Conservation (phyloP, 1,140 invertebrate genomes). For the Orussus abietinus region DNA sequence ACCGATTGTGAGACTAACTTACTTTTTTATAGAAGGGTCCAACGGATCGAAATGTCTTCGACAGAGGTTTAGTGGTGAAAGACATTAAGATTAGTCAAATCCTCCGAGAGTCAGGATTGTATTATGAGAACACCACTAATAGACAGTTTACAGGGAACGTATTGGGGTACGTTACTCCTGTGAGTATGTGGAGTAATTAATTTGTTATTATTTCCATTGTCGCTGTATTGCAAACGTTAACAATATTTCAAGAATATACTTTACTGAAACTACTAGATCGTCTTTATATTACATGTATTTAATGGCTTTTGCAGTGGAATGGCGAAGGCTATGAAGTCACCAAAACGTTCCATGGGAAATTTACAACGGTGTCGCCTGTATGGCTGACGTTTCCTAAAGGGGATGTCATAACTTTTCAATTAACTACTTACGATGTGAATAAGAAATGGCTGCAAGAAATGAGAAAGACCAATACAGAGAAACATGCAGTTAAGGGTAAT, state of each 20-base stretch:
- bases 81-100: conserved; percentile 68
- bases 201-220: conserved; percentile 9
- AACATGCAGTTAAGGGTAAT: conserved; percentile 54
- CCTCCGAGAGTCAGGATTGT: conserved; percentile 68
- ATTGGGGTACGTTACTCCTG: conserved; percentile 87
- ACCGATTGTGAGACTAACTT: conserved; percentile 5
- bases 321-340: conserved; percentile 90
- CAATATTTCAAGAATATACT: conserved; percentile 3
- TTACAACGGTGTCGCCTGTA: conserved; percentile 87
- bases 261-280: conserved; percentile 12
- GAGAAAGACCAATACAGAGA: conserved; percentile 48
- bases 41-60: conserved; percentile 63
- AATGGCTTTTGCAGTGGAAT: conserved; percentile 78
- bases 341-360: conserved; percentile 85
- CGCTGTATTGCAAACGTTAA: too few relatives aligned
- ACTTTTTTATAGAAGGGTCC: conserved; percentile 54
- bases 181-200: conserved; percentile 52
- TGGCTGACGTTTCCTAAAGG: conserved; percentile 82
- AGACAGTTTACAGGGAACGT: conserved; percentile 68
- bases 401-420: conserved; percentile 58
- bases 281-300: conserved; percentile 16
- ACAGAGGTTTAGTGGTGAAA: conserved; percentile 65
- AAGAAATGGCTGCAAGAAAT: conserved; percentile 78
- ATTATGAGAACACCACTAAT: conserved; percentile 63
- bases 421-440: conserved; percentile 76